Base-by-base conservation (phyloP, 2,113 vertebrate genomes). In the Ardeotis arabs region DNA sequence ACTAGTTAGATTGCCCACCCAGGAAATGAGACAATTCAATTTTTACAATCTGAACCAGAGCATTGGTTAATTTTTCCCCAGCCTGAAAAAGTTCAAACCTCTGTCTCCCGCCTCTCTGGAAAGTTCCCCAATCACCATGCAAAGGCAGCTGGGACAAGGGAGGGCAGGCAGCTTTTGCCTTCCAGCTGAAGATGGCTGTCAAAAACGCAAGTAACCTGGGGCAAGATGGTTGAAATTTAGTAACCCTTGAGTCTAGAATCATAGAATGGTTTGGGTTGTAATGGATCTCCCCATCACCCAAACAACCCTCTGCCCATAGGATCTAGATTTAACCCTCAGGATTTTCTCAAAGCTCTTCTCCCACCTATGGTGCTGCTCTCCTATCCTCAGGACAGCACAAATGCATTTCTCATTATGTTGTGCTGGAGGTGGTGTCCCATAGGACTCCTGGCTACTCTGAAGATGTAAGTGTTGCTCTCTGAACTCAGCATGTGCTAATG, bases 401-500 rank as follows among this genome's bases (percentile, higher is more conserved):
- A 72, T 66, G 24, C 19, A 14, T 3, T 75, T 75, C 12, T 39
- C 33, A 63, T 31, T 20, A 22, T 5, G 13, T 24, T 27, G 12
- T 45, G 73, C 41, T 75, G 60, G 29, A 70, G 9, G 15, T 53
- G 47, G 37, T 78, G 47, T 15, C 35, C 47, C 25, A 37, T 19
- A 17, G 0, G 0, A 67, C 25, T 76, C 33, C n/a, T 29, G 44
- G 8, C 23, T 8, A 62, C 24, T 18, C 1, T 82, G 25, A 87
- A 83, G 53, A 33, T 7, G 1, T 4, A 70, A 39, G 33, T 53
- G 41, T 17, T 78, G 24, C 11, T 7, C 28, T 77, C 10, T 58
- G 41, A 93, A 91, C 70, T 81, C 69, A 93, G 60, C 27, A 87
- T 20, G 63, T 55, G 27, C 50, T 35, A 76, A 50, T 12, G 28